Evolutionary conservation across 1,140 invertebrate species (phyloP).

Genomic region (Lutraria rhynchaena): DNA sequence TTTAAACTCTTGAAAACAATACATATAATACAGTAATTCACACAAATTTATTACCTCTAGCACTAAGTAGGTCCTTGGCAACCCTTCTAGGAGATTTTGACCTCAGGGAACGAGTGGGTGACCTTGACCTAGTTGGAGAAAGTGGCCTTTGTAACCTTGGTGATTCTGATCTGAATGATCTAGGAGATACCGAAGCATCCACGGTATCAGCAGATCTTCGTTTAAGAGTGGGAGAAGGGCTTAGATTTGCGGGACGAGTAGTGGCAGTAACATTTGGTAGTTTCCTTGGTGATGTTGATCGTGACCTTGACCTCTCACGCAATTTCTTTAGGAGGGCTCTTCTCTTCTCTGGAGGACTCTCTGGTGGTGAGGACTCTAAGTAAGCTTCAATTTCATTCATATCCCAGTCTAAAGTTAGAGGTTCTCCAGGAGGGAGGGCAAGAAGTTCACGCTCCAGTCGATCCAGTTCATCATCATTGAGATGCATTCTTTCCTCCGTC

Average conservation of each 20-base stretch:
- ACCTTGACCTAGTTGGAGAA: constrained; percentile 54
- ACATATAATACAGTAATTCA: too few relatives aligned
- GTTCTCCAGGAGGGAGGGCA: constrained; percentile 28
- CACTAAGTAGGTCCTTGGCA: constrained; percentile 35
- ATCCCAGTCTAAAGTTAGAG: constrained; percentile 64
- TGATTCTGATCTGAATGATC: constrained; percentile 11
- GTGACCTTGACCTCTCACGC: constrained; percentile 64
- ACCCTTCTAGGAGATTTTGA: constrained; percentile 56
- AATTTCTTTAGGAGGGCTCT: constrained; percentile 55
- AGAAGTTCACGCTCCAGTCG: constrained; percentile 62
- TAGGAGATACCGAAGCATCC: neutral
- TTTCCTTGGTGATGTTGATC: constrained; percentile 55
- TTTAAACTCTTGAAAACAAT: too few relatives aligned
- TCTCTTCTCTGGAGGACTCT: constrained; percentile 73
- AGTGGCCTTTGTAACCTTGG: constrained; percentile 7
- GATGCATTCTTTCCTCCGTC: constrained; percentile 47
- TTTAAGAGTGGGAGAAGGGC: constrained; percentile 24
- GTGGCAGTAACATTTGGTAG: constrained; percentile 25
- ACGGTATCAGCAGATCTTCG: constrained; percentile 10
- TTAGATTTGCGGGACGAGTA: constrained; percentile 14
- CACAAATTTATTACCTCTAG: constrained; percentile 37
- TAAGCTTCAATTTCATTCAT: constrained; percentile 71
- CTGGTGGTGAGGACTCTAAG: constrained; percentile 72
- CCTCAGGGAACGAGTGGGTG: constrained; percentile 53
- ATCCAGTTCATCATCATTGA: constrained; percentile 64